Base-by-base conservation (phyloP, 37 sponge, comb jelly and placozoan species). In the Oopsacas minuta region DNA sequence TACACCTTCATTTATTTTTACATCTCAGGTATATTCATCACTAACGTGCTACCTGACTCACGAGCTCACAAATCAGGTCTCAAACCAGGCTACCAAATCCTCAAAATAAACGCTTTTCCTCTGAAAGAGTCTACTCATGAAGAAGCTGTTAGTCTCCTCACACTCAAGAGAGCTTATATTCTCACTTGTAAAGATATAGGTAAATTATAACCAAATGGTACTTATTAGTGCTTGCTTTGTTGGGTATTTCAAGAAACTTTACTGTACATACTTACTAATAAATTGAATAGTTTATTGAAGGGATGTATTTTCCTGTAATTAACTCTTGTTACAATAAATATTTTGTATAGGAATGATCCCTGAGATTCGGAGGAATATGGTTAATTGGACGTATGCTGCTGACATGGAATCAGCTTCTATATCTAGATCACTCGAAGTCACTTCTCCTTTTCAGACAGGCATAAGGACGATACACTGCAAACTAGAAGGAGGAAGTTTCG, bases 91-190 rank as follows among this genome's bases (percentile, higher is more conserved):
- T 61, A 61, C 30, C 75, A 61, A n/a, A 61, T 61, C 7, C 75
- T 61, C 32, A 61, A 61, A 61, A 61, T 61, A 61, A 61, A 61
- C 75, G 75, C 75, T 61, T 61, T 61, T 34, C 75, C 75, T n/a
- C 75, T 61, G 32, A 61, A n/a, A 61, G 75, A 61, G 28, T 61
- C 75, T 32, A 61, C 75, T 3, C 75, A 61, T 12, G 75, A 61
- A 61, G 75, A 61, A 61, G 7, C 75, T 25, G 75, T 61, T n/a
- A 32, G 32, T 25, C 75, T 61, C 1, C 75, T 61, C 75, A 61
- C 75, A 10, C 75, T 61, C 75, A 61, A 61, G 22, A 10, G 75
- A 61, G 75, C 75, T 25, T 61, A 61, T n/a, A 61, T 61, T 12
- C 7, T 61, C 3, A 61, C 75, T 20, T 61, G 75, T 34, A 61